Base-by-base conservation (phyloP, 2,888 invertebrate species). In the Cinara cedri region DNA sequence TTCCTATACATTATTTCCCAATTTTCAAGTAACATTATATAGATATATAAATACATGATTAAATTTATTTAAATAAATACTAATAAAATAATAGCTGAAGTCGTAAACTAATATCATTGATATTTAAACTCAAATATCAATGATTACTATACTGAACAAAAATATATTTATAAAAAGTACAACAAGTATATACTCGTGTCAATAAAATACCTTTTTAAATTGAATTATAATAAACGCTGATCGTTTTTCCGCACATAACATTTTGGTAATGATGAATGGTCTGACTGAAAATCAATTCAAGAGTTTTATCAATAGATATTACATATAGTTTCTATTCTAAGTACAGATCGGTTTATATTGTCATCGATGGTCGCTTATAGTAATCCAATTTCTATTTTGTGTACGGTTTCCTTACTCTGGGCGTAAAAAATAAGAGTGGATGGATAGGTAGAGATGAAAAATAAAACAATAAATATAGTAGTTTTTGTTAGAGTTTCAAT, bases 391-490 rank as follows among this genome's bases (percentile, higher is more conserved):
- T 51, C 63, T 54, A 65, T 75, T 65, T 65, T 34, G 3, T 75
- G 65, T 75, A 75, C 51, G 74, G 63, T 75, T 74, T 65, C 8
- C 42, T 24, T 54, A 44, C 44, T 54, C 74, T 34, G 74, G 65
- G 74, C 63, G 63, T 65, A 75, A 75, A 74, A 74, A 75, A 75
- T 65, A 65, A 54, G 63, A 42, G 21, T 14, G 21, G 42, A 14
- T 34, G 21, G 42, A 51, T 14, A 16, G 34, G 34, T 62, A 51
- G 63, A 54, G 74, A 65, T 75, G 63, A 62, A 75, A 75, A 75
- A 75, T 65, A 75, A 75, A 75, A 75, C 74, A 75, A 75, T 75
- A 65, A 75, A 75, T 75, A 75, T 65, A 75, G 74, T 75, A 65
- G 74, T 75, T 75, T 74, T 75, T 65, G 74, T 75, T 65, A 75